These are phyloP conservation scores for Erynnis tages DNA, from an alignment of 2,888 invertebrate genomes.

Conservation along the genomic window DNA sequence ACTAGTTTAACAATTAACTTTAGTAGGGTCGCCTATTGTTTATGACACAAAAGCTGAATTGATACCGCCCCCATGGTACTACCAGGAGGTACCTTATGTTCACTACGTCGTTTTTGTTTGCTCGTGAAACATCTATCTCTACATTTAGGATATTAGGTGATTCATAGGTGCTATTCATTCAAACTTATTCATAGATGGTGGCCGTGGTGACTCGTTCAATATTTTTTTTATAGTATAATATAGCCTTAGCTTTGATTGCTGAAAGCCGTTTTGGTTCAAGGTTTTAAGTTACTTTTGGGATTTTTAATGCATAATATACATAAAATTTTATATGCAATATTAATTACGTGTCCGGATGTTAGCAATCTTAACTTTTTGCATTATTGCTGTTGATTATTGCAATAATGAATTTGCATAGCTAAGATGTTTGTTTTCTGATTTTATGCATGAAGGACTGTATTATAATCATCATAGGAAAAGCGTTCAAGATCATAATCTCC, in stretches of 20 bases:
- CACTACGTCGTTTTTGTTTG: conserved; percentile 34
- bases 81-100: conserved; percentile 19
- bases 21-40: background rate
- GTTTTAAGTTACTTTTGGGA: too few species aligned
- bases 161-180: conserved; percentile 19
- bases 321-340: background rate
- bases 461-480: conserved; percentile 1
- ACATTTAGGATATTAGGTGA: conserved; percentile 32
- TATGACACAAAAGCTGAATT: background rate
- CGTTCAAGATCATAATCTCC: conserved; percentile 9
- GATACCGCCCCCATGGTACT: conserved; percentile 25
- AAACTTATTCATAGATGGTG: conserved; percentile 7
- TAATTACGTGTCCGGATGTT: too few species aligned
- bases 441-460: conserved; percentile 11
- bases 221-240: too few species aligned
- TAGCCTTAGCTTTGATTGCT: too few species aligned
- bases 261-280: too few species aligned
- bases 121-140: conserved; percentile 41
- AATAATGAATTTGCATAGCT: background rate
- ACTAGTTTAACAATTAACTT: conserved; percentile 2
- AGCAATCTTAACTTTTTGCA: too few species aligned
- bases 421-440: background rate
- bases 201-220: conserved; percentile 1
- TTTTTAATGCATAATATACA: too few species aligned
- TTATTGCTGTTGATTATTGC: background rate